A percentile compares a stretch with the other conserved stretches of the same genome.
phyloP scores from a whole-genome alignment of 2,888 invertebrate species.

The Empis stercorea region DNA sequence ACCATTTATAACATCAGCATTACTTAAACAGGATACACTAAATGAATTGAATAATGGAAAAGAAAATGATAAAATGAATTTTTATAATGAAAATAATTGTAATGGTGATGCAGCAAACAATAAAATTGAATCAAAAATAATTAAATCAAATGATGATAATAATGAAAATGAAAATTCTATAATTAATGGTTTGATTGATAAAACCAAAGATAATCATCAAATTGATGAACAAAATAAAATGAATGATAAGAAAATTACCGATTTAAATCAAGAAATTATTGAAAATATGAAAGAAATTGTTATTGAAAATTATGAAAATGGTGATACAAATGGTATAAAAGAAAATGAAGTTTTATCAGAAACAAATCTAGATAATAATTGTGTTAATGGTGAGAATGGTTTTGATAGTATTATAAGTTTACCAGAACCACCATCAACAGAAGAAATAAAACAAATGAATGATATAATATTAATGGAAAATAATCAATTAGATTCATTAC shows the following conservation, averaged over 20 bases:
- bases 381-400: conserved; percentile 19
- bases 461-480: conserved; percentile 26
- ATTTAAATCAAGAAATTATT: neutral
- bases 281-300: neutral
- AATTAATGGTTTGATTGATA: too few relatives aligned
- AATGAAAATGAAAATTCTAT: too few relatives aligned
- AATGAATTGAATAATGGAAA: conserved; percentile 18
- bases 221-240: too few relatives aligned
- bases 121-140: too few relatives aligned
- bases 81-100: conserved; percentile 34
- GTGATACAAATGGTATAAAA: neutral
- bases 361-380: conserved; percentile 9
- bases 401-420: conserved; percentile 34
- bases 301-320: neutral
- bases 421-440: conserved; percentile 33
- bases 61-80: conserved; percentile 35
- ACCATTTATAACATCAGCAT: conserved; percentile 57
- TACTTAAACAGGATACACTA: conserved; percentile 50
- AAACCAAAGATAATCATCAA: too few relatives aligned
- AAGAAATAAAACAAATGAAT: conserved; percentile 32
- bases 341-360: neutral
- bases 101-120: neutral
- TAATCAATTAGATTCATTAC: conserved; percentile 33
- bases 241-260: conserved; percentile 12
- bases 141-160: too few relatives aligned